Evolutionary conservation across 2,888 invertebrate species (phyloP), one percentile per base, ranked within the genome.

Genomic region (Drosophila bunnanda): DNA sequence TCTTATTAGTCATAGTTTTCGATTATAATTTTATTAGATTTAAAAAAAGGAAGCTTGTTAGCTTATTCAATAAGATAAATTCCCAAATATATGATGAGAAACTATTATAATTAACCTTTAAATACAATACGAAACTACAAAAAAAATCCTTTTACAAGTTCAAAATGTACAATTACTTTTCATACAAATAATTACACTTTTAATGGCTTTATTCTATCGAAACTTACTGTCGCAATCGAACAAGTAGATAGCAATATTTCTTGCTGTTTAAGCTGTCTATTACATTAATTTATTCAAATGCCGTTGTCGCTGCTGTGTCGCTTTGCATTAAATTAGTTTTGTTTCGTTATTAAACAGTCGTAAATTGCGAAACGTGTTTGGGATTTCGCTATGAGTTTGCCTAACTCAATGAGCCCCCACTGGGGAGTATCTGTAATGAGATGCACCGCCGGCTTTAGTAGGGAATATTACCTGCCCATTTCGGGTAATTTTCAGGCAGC

Each of bases 231-330:
- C 6, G 34, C 55, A 46, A 32, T 34, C 13, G 34, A n/a, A 38
- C 22, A 65, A 34, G 34, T 38, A 53, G 56, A 71, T 66, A 72
- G 68, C 61, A 62, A 74, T 72, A 59, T 67, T 66, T 73, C 59
- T 69, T 62, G 66, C 61, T 75, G 67, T 70, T 77, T 84, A 78
- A 88, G 79, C 81, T 81, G 85, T 78, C 85, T 77, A 86, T 89
- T 85, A 87, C 76, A 85, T 88, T 89, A 86, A 86, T 89, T 89
- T 86, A 86, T 86, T 86, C 89, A 87, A 86, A 89, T 77, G 77
- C 62, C 69, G 78, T 85, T 75, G 80, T 69, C 77, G 76, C 46
- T 75, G 82, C 71, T 79, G 70, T 77, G 70, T 77, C 77, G 87
- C 67, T 41, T 75, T 75, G 77, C 64, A 77, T 75, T 69, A 62